Percentiles rank a stretch among this genome's conserved stretches.
These are phyloP conservation scores for Furcifer pardalis DNA, from an alignment of 2,797 vertebrate species.

Conservation along the genomic window DNA sequence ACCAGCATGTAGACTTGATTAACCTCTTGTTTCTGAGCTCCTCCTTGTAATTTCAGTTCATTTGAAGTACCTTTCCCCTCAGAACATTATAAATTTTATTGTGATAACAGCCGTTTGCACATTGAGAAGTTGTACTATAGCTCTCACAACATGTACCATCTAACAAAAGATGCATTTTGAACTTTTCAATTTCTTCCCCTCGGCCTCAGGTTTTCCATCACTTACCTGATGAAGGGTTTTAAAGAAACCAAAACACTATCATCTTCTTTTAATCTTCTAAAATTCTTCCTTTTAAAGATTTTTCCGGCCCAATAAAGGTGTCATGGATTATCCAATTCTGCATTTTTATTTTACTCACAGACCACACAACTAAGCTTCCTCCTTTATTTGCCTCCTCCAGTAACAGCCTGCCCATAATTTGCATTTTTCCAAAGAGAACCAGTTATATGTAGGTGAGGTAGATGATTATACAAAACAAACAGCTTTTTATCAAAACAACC, in stretches of 20 bases:
- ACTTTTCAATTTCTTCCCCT: too few species aligned
- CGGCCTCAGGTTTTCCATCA: too few species aligned
- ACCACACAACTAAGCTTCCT: too few species aligned
- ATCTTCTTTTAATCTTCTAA: too few species aligned
- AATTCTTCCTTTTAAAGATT: too few species aligned
- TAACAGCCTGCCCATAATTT: neutral
- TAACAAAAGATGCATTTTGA: too few species aligned
- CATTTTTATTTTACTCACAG: too few species aligned
- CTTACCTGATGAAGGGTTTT: too few species aligned
- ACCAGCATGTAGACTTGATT: neutral
- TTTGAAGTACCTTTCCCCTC: neutral
- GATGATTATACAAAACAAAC: neutral
- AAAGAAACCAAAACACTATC: too few species aligned
- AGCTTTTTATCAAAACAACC: neutral
- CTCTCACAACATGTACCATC: too few species aligned
- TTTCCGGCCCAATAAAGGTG: too few species aligned
- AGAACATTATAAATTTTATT: neutral
- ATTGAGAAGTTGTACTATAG: neutral
- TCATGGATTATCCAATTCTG: too few species aligned
- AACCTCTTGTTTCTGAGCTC: neutral
- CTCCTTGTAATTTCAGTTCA: neutral
- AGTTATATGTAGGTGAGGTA: neutral
- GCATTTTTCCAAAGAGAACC: neutral
- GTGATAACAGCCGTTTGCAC: neutral
- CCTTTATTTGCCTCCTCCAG: neutral